phyloP scores from a whole-genome alignment of 2,797 vertebrate genomes.

The Poecile montanus region DNA sequence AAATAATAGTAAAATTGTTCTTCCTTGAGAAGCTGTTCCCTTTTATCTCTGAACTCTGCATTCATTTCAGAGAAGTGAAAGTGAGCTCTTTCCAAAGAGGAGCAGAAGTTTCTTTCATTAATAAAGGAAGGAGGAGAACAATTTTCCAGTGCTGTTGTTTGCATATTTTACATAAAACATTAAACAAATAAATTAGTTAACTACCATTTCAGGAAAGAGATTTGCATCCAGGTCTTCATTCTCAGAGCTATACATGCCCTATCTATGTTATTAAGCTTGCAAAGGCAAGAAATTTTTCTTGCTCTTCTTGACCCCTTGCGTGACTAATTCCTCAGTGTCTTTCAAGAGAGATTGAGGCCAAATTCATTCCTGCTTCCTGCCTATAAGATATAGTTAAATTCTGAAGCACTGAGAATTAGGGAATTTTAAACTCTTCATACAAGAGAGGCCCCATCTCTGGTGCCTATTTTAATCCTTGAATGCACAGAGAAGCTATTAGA shows the following conservation, averaged over 20 bases:
- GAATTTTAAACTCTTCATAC: background rate
- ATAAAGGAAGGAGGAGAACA: background rate
- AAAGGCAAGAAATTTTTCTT: background rate
- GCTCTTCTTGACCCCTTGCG: background rate
- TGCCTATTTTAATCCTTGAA: background rate
- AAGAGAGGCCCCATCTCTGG: background rate
- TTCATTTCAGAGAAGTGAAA: background rate
- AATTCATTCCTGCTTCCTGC: background rate
- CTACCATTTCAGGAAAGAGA: background rate
- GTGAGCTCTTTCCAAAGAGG: background rate
- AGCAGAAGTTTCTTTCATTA: background rate
- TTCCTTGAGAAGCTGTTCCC: background rate
- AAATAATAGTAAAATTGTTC: background rate
- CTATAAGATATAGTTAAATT: background rate
- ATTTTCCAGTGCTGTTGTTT: background rate
- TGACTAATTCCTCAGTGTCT: background rate
- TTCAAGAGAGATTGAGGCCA: background rate
- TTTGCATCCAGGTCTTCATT: background rate
- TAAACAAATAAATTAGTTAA: background rate
- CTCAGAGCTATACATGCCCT: background rate
- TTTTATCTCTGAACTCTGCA: slow-evolving; percentile 1
- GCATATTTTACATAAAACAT: background rate
- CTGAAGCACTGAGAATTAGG: background rate
- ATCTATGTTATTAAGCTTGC: background rate
- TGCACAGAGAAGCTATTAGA: background rate